These are phyloP conservation scores for Cecidostiba fungosa DNA, from an alignment of 2,888 invertebrate species.

Conservation along the genomic window DNA sequence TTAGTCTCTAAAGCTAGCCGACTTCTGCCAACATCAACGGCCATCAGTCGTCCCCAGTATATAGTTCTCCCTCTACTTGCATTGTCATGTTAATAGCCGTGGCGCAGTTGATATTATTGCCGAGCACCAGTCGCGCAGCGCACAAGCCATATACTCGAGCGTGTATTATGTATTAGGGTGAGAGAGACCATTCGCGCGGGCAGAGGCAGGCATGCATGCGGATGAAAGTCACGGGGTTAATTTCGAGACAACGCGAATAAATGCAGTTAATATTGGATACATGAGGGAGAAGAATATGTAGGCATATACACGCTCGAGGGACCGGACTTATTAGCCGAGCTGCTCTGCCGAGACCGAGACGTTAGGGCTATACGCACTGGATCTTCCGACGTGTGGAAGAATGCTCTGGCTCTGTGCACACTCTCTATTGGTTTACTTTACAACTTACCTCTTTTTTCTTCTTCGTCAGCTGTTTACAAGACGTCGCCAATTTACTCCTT, in stretches of 20 bases:
- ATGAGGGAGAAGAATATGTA: conserved; percentile 69
- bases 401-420: background rate
- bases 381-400: background rate
- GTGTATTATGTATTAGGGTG: background rate
- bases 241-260: conserved; percentile 80
- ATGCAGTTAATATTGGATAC: conserved; percentile 79
- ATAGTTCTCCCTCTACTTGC: conserved; percentile 16
- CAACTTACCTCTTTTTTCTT: too few species aligned
- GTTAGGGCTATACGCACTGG: conserved; percentile 43
- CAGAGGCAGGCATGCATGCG: conserved; percentile 41
- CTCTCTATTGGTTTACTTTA: too few species aligned
- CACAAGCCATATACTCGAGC: background rate
- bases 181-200: background rate
- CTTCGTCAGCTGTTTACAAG: too few species aligned
- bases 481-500: too few species aligned
- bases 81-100: conserved; percentile 73
- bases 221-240: conserved; percentile 75
- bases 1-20: background rate
- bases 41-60: conserved; percentile 2
- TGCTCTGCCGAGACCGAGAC: conserved; percentile 44
- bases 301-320: background rate
- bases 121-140: too few species aligned
- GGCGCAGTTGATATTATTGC: conserved; percentile 71
- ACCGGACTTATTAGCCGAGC: conserved; percentile 54
- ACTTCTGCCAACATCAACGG: too few species aligned